Evolutionary conservation across 2,113 vertebrate genomes (phyloP), one percentile per base, ranked within the genome.

Genomic region (Albula goreensis): DNA sequence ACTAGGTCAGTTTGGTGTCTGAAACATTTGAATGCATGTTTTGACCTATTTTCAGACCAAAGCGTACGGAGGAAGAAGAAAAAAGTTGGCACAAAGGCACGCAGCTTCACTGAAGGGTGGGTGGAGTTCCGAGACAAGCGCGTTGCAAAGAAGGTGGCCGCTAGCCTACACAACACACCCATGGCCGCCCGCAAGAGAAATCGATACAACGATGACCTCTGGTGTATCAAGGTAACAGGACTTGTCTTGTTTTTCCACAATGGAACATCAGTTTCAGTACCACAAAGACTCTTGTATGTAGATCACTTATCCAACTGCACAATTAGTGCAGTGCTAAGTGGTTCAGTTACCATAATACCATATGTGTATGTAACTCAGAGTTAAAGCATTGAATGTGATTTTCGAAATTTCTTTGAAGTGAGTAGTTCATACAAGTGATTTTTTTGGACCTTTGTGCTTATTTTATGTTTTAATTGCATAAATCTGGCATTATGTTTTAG

Each of bases 41-140:
- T n/a, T 13, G 50, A 53, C 19, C 0, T 49, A 31, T n/a, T 31
- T 9, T n/a, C 60, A 95, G 95, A 94, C 50, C 78, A 2, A 2
- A 86, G 89, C 17, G 85, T 96, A 50, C 93, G 89, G 87, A 93
- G 88, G 63, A 96, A 89, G 85, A 97, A 97, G 92, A 97, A 92
- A 90, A 94, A 91, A 50, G 91, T 95, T 0, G 95, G 96, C 2
- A 89, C 86, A 31, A 93, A 93, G 51, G 93, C 94, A 60, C 95
- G 95, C 78, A 94, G 94, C 81, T 98, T 96, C 88, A 96, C 95
- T 0, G 97, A 98, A 87, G 97, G 97, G 4, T 98, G 97, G 97
- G 97, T 97, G 86, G 97, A 98, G 92, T 98, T 98, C 88, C 91
- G 95, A 13, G 97, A 98, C 90, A 98, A 98, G 85, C 94, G 96